Conservation (phyloP, 2,113 vertebrate genomes). For the Turnix velox region DNA sequence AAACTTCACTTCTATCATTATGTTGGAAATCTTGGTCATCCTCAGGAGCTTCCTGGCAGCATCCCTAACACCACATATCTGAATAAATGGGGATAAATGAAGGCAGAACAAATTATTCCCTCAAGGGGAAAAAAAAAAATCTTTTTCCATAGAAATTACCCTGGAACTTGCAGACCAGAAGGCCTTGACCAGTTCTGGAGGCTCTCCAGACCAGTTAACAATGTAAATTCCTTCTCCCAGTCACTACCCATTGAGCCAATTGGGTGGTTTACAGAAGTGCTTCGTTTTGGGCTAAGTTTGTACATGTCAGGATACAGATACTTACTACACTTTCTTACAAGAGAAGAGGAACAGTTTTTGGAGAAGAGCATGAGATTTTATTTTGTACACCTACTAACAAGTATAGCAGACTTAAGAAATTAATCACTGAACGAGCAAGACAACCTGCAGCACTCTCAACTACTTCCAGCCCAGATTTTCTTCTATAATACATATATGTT, state of each 20-base stretch:
- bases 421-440: neutral
- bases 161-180: neutral
- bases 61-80: neutral
- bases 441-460: neutral
- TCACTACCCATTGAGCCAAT: neutral
- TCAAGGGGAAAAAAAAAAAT: neutral
- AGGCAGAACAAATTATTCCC: neutral
- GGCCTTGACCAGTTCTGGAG: neutral
- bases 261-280: neutral
- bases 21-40: neutral
- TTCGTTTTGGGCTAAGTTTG: neutral
- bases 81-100: neutral
- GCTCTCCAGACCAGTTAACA: neutral
- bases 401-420: neutral
- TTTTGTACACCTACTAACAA: neutral
- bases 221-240: neutral
- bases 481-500: neutral
- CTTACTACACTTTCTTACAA: too few species aligned
- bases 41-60: neutral
- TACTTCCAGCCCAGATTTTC: neutral
- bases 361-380: neutral
- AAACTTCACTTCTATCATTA: neutral
- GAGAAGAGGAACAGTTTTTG: too few species aligned
- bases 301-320: neutral
- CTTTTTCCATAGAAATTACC: neutral